Base-by-base conservation (phyloP, 2,888 invertebrate genomes). In the Eupithecia abbreviata region DNA sequence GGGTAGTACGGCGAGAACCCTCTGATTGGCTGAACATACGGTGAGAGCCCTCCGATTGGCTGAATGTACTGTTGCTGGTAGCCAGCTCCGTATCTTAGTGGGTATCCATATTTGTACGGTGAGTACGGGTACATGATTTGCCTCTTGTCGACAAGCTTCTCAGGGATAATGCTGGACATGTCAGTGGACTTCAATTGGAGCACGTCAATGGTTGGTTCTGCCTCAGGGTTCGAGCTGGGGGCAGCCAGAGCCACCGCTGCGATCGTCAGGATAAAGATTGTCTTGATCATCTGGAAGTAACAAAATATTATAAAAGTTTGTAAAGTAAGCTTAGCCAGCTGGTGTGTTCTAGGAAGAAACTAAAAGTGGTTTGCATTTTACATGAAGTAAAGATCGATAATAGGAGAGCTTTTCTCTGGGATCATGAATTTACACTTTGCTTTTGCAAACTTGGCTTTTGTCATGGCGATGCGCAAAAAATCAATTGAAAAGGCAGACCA, bases 201-300 rank as follows among this genome's bases (percentile, higher is more conserved):
- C 6, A n/a, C 51, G n/a, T 7, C 43, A 58, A 3, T 55, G 42
- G 9, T 42, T 13, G 15, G 42, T 43, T 42, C 67, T 43, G 67
- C 9, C 6, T 67, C 67, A 15, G 15, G n/a, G 9, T 10, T 45
- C 7, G 45, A 18, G 42, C n/a, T 68, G 1, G 67, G 67, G 15
- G 43, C n/a, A 9, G 67, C 45, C 43, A 68, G 15, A 43, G 67
- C 67, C 9, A 45, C 67, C 42, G 67, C 42, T 18, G 47, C 47
- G 30, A 70, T 12, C 49, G 49, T 30, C 18, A 49, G 49, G 70
- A 49, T 47, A 13, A 70, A 30, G 49, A 70, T 15, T 13, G 70
- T 49, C 49, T 70, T 70, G 70, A 70, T 68, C 67, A 68, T 68
- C 67, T 68, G 67, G 15, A 68, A 67, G 43, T 42, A 66, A 6